A percentile compares a stretch with the other conserved stretches of the same genome.
These are phyloP conservation scores for Callinectes sapidus DNA, from an alignment of 2,888 invertebrate genomes.

Conservation along the genomic window DNA sequence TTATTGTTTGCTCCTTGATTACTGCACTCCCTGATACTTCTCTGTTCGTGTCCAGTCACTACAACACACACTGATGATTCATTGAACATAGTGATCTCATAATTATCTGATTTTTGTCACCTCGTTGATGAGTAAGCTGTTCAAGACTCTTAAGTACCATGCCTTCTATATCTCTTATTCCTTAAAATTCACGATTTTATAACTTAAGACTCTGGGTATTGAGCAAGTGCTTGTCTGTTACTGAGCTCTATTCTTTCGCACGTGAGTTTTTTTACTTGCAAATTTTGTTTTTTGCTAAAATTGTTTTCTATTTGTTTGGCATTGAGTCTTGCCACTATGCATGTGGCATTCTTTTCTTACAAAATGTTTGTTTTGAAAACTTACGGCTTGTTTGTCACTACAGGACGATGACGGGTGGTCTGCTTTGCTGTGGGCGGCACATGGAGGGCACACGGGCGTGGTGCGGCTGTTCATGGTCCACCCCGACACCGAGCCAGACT, in stretches of 20 bases:
- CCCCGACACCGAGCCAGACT: slow-evolving; percentile 72
- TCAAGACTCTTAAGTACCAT: too few relatives aligned
- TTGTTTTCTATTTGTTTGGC: neutral
- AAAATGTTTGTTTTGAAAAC: neutral
- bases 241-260: neutral
- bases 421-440: slow-evolving; percentile 70
- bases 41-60: too few relatives aligned
- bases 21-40: too few relatives aligned
- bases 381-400: neutral
- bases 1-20: too few relatives aligned
- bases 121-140: too few relatives aligned
- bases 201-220: too few relatives aligned
- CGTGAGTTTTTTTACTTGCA: neutral
- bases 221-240: too few relatives aligned
- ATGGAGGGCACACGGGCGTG: slow-evolving; percentile 69
- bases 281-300: neutral
- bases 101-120: too few relatives aligned
- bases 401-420: slow-evolving; percentile 72
- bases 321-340: neutral
- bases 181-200: too few relatives aligned
- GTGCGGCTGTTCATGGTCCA: slow-evolving; percentile 72
- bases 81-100: too few relatives aligned
- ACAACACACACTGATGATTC: too few relatives aligned
- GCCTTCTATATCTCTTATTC: too few relatives aligned
- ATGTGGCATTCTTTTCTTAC: neutral